These are phyloP conservation scores for Pogonomyrmex barbatus DNA, from an alignment of 1,140 invertebrate species.

Conservation along the genomic window DNA sequence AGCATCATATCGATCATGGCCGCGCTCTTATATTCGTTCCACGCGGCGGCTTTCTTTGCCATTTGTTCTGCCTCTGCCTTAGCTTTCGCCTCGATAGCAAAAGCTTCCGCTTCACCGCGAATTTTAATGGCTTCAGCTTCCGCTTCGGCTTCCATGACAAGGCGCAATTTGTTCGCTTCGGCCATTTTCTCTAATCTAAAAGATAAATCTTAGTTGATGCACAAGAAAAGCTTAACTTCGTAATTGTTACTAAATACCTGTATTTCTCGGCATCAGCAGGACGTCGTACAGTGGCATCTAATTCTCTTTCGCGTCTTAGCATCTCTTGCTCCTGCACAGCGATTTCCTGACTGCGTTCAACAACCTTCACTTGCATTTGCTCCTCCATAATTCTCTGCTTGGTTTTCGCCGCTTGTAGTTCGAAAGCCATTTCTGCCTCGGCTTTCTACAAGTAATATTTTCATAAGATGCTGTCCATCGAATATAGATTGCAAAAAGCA, in stretches of 20 bases:
- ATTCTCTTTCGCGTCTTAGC: conserved; percentile 93
- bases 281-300: conserved; percentile 95
- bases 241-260: conserved; percentile 81
- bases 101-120: conserved; percentile 96
- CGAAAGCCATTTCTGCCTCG: conserved; percentile 97
- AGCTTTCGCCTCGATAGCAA: conserved; percentile 96
- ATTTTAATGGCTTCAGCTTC: conserved; percentile 95
- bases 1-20: conserved; percentile 99
- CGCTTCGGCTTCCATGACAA: conserved; percentile 96
- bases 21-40: conserved; percentile 97
- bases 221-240: neutral
- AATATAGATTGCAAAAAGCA: neutral
- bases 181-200: conserved; percentile 95
- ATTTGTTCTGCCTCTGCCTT: conserved; percentile 98
- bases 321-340: conserved; percentile 96
- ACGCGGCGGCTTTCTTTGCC: conserved; percentile 98
- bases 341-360: conserved; percentile 97
- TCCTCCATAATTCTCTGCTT: conserved; percentile 98
- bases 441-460: conserved; percentile 88
- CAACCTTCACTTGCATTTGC: conserved; percentile 98
- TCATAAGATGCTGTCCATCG: neutral
- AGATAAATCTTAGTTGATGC: neutral
- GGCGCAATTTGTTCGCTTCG: conserved; percentile 94
- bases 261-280: conserved; percentile 98
- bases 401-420: conserved; percentile 97